phyloP scores from a whole-genome alignment of 1,140 invertebrate genomes.

The Drosophila lacertosa region DNA sequence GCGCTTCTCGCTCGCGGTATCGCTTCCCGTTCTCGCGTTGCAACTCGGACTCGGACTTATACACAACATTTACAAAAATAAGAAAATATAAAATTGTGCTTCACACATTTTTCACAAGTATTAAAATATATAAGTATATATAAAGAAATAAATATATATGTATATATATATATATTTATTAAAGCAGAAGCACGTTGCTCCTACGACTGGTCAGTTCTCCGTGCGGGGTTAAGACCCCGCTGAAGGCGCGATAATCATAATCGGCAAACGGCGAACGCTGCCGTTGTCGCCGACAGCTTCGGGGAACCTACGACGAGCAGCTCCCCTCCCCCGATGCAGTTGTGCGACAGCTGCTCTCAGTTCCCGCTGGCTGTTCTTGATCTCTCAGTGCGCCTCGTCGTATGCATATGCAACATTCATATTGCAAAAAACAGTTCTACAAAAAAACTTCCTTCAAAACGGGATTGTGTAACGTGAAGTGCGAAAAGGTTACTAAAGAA shows the following conservation, averaged over 20 bases:
- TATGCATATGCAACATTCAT: neutral
- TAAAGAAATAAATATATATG: slow-evolving; percentile 13
- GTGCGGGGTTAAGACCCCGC: slow-evolving; percentile 72
- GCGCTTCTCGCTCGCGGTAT: slow-evolving; percentile 45
- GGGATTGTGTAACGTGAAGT: slow-evolving; percentile 8
- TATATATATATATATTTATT: slow-evolving; percentile 7
- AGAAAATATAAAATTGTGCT: slow-evolving; percentile 35
- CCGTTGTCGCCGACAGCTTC: slow-evolving; percentile 19
- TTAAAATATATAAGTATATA: slow-evolving; percentile 15
- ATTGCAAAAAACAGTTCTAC: neutral
- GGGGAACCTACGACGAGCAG: neutral
- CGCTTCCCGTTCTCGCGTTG: slow-evolving; percentile 10
- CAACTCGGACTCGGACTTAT: slow-evolving; percentile 5
- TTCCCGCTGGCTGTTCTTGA: slow-evolving; percentile 13
- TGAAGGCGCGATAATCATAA: slow-evolving; percentile 71
- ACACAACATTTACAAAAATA: neutral
- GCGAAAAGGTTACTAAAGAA: neutral
- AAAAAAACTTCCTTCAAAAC: neutral
- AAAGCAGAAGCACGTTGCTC: slow-evolving; percentile 28
- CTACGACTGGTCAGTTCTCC: slow-evolving; percentile 58
- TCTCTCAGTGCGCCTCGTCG: neutral
- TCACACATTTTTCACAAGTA: too few species aligned
- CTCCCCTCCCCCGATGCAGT: slow-evolving; percentile 11
- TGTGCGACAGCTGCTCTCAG: neutral
- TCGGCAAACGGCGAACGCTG: slow-evolving; percentile 56